A percentile compares a stretch with the other conserved stretches of the same genome.
Evolutionary conservation across 2,888 invertebrate species (phyloP).

Genomic region (Lapara coniferarum): DNA sequence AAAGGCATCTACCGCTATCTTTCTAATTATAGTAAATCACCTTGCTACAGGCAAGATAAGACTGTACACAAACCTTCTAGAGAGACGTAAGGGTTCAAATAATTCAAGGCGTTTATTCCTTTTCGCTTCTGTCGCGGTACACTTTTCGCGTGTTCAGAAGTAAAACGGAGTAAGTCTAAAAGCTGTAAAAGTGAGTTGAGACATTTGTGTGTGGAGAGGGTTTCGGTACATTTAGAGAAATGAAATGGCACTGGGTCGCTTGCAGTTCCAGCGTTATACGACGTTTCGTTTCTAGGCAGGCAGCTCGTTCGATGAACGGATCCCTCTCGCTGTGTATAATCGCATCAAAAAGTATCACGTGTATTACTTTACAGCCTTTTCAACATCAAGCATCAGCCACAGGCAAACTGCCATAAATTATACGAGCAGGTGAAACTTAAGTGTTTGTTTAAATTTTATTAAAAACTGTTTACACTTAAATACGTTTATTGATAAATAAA

Average conservation of each 20-base stretch:
- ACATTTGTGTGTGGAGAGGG: constrained; percentile 49
- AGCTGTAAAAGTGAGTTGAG: constrained; percentile 49
- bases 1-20: constrained; percentile 84
- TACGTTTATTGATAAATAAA: neutral
- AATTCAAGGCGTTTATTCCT: constrained; percentile 56
- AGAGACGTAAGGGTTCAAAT: constrained; percentile 65
- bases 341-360: constrained; percentile 66
- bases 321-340: constrained; percentile 71
- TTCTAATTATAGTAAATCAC: constrained; percentile 84
- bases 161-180: constrained; percentile 55
- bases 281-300: constrained; percentile 55
- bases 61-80: constrained; percentile 60
- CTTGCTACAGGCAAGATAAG: constrained; percentile 82
- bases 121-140: constrained; percentile 55
- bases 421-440: constrained; percentile 4
- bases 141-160: constrained; percentile 46
- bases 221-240: constrained; percentile 51
- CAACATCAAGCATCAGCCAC: neutral
- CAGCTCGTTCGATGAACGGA: constrained; percentile 76
- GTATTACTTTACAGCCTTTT: constrained; percentile 41
- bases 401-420: constrained; percentile 6
- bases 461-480: constrained; percentile 15
- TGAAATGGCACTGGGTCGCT: constrained; percentile 51
- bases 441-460: constrained; percentile 15
- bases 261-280: constrained; percentile 53